Conservation (phyloP, 1,140 invertebrate genomes). For the Periplaneta americana region DNA sequence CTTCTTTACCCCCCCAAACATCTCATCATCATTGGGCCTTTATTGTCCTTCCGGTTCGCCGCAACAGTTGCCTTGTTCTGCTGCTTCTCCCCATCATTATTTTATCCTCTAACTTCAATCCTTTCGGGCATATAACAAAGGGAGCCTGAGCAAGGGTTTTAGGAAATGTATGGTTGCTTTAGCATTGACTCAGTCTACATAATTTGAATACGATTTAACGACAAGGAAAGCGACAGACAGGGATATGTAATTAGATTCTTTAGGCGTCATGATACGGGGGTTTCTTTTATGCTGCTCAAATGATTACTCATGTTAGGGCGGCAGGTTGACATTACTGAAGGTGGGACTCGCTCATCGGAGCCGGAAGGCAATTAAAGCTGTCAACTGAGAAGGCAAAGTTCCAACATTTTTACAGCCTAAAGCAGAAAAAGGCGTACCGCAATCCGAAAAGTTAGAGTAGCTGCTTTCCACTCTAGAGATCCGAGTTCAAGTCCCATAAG, state of each 20-base stretch:
- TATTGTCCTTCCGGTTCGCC: slow-evolving; percentile 3
- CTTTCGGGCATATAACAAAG: slow-evolving; percentile 8
- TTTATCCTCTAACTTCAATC: slow-evolving; percentile 1
- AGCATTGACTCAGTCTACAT: neutral
- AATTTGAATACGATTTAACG: neutral
- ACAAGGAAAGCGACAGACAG: neutral
- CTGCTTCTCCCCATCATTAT: neutral
- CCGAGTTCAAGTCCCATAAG: too few relatives aligned
- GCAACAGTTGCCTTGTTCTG: neutral
- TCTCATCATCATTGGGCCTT: neutral
- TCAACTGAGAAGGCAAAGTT: too few relatives aligned
- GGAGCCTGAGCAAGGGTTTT: neutral
- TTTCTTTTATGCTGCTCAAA: neutral
- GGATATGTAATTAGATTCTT: neutral
- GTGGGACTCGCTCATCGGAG: neutral
- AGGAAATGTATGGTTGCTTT: neutral
- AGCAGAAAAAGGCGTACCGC: too few relatives aligned
- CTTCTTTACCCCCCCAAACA: neutral
- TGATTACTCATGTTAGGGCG: neutral
- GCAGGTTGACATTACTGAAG: neutral
- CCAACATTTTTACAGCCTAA: too few relatives aligned
- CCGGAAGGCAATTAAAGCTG: too few relatives aligned
- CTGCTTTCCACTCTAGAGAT: too few relatives aligned
- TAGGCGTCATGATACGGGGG: neutral
- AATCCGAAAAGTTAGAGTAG: too few relatives aligned